A percentile compares a stretch with the other conserved stretches of the same genome.
Conservation (phyloP, 1,140 invertebrate species). For the Drosophila equinoxialis region DNA sequence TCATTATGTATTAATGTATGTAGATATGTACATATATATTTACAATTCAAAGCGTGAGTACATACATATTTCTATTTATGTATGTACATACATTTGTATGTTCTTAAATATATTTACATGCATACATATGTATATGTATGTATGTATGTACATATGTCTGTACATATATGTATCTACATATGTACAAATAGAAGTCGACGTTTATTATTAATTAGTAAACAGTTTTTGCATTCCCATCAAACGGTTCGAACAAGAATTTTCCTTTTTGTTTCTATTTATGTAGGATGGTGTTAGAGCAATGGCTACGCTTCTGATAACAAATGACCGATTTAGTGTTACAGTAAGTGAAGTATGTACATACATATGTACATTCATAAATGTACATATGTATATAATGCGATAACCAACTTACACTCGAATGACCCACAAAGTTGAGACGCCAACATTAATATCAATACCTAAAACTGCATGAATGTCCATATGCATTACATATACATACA, state of each 20-base stretch:
- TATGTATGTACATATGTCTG: no score
- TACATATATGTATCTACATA: no score
- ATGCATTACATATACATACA: no score
- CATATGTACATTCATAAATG: no score
- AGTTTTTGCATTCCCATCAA: conserved; percentile 62
- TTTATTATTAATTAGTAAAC: conserved; percentile 74
- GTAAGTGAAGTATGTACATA: conserved; percentile 4
- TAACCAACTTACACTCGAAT: conserved; percentile 56
- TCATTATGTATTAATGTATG: background rate
- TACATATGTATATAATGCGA: conserved; percentile 27
- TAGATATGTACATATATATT: background rate
- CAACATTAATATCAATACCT: conserved; percentile 14
- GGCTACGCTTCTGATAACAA: conserved; percentile 54
- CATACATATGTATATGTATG: conserved; percentile 24
- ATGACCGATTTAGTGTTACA: conserved; percentile 74
- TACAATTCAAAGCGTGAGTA: conserved; percentile 15
- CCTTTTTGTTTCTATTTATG: conserved; percentile 24
- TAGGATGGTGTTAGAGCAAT: conserved; percentile 24
- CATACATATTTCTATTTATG: conserved; percentile 27
- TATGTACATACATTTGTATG: conserved; percentile 17
- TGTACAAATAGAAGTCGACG: background rate
- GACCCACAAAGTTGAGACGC: conserved; percentile 50
- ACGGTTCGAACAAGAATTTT: conserved; percentile 23
- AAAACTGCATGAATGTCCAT: background rate
- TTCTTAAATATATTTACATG: background rate